phyloP scores from a whole-genome alignment of 2,888 invertebrate genomes.

The Tetrapedia diversipes region DNA sequence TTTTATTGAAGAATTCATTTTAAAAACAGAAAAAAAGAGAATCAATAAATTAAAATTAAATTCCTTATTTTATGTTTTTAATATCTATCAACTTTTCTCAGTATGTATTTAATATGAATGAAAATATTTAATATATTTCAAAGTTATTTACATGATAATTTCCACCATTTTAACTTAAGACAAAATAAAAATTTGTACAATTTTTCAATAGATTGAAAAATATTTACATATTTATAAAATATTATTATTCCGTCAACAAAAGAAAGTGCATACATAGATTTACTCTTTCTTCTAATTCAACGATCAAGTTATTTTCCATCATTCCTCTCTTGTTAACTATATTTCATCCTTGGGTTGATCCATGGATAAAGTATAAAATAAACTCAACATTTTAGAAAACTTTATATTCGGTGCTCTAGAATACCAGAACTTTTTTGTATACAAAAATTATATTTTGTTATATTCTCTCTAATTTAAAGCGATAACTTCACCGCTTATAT shows the following conservation, averaged over 20 bases:
- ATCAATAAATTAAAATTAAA: background rate
- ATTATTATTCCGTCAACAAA: background rate
- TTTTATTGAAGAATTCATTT: background rate
- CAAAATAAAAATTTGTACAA: background rate
- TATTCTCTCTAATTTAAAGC: too few species aligned
- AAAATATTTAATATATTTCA: background rate
- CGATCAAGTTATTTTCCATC: too few species aligned
- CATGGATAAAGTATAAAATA: too few species aligned
- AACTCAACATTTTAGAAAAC: too few species aligned
- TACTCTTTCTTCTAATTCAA: background rate
- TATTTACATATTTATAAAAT: background rate
- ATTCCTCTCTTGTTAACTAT: too few species aligned
- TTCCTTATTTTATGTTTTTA: background rate
- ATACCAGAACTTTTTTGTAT: too few species aligned
- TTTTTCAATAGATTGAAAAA: background rate
- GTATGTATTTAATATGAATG: background rate
- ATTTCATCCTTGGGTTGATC: too few species aligned
- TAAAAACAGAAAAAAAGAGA: background rate
- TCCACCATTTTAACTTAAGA: background rate
- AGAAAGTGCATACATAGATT: too few species aligned
- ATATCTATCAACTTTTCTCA: background rate
- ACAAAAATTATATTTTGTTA: too few species aligned
- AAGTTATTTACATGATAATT: background rate
- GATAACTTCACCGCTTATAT: too few species aligned
- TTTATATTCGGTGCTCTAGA: too few species aligned